Evolutionary conservation across 2,888 invertebrate species (phyloP), one percentile per base, ranked within the genome.

Genomic region (Stegana nigrithorax): DNA sequence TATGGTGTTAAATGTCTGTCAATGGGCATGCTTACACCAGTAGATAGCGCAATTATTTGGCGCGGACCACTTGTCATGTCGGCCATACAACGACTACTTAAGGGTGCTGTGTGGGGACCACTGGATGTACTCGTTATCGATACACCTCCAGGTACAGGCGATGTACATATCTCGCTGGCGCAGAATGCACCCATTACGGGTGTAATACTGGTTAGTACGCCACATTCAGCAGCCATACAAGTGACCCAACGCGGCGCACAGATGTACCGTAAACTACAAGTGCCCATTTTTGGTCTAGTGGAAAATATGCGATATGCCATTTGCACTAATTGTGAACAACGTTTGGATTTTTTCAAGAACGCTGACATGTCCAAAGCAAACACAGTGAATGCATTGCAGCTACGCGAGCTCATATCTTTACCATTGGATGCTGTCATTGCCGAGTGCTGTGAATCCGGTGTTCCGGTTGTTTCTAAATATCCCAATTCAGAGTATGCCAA

Each of bases 131-230:
- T 98, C 62, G 88, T 98, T 14, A 89, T 98, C 0, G 98, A 98
- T 86, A 97, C 97, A 73, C 98, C 98, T 2, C 98, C 98, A 0
- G 98, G 98, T 29, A 98, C 98, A 0, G 98, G 98, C 0, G 98
- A 98, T 85, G 94, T 96, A 0, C 96, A 97, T 83, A 87, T 98
- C 1, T 96, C 97, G 0, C 88, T 98, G 1, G 89, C 94, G 44
- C 98, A 98, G 85, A 95, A 93, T 85, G 87, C 96, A 53, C 94
- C 94, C 1, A 90, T 97, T 50, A 87, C 92, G 79, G 97, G 94
- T 89, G 94, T 92, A 4, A 81, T 98, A n/a, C 87, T 98, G 53
- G 95, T 98, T 0, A 95, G 96, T 7, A 98, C 97, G 0, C 97
- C 97, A 0, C 97, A 97, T 83, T 90, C 90, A 59, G 92, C 96